Evolutionary conservation across 2,113 vertebrate species (phyloP), one percentile per base, ranked within the genome.

Genomic region (Danionella cerebrum): DNA sequence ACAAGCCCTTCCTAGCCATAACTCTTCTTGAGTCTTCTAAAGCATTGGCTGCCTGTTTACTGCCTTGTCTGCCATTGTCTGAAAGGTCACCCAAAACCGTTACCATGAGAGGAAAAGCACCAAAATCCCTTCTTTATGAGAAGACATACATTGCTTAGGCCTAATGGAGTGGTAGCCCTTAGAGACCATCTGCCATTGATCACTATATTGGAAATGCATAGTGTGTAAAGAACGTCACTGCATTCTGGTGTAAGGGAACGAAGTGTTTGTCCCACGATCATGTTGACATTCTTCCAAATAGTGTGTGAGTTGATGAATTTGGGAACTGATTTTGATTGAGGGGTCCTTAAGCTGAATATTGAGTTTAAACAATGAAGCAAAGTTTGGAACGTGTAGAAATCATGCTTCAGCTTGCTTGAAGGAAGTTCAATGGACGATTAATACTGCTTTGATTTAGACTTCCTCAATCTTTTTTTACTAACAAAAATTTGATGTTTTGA

Each of bases 81-180:
- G 52, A 82, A 76, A 82, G 70, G 76, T 73, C 62, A 79, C 33
- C 29, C 13, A 65, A 62, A 58, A 29, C 74, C 74, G 69, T 80
- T 76, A 70, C 70, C 72, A 65, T 50, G 71, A 71, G 51, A 67
- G n/a, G 76, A 67, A 51, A 70, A 48, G 42, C 75, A 60, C 52
- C 52, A 67, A 73, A 65, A 53, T 73, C 64, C 65, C 71, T 67
- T 70, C 38, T 67, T 79, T 67, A 77, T 74, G 54, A 1, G 45
- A 69, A 39, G 31, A 2, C 57, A 73, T 9, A 50, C 36, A 76
- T 67, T 78, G 38, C 65, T 65, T 67, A 60, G 4, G 69, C 52
- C 57, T 69, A 72, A 76, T 2, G 2, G 70, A 45, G n/a, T 1
- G n/a, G 79, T 74, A 10, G 67, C 69, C 79, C 74, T 22, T 29